phyloP scores from a whole-genome alignment of 2,888 invertebrate genomes.

The Lordiphosa andalusiaca region DNA sequence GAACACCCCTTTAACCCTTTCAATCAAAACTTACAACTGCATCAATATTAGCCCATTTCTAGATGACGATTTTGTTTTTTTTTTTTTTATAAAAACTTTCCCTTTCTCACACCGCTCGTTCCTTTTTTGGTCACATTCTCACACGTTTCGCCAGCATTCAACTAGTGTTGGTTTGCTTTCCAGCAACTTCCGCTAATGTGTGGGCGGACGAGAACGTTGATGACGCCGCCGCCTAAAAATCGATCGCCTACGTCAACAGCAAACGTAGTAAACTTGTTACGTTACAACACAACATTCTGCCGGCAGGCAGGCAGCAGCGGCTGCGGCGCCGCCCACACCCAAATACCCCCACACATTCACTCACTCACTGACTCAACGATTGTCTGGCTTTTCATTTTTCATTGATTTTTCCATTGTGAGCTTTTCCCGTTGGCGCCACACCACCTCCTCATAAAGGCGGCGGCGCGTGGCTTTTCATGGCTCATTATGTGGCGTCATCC shows the following conservation, averaged over 20 bases:
- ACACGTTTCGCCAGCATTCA: slow-evolving; percentile 46
- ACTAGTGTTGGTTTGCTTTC: slow-evolving; percentile 54
- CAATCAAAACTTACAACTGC: too few species aligned
- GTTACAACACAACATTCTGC: slow-evolving; percentile 5
- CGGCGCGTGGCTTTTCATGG: slow-evolving; percentile 13
- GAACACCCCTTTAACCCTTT: too few species aligned
- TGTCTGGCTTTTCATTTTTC: slow-evolving; percentile 36
- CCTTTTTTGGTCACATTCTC: slow-evolving; percentile 22
- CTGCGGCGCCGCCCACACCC: slow-evolving; percentile 30
- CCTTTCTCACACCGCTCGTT: slow-evolving; percentile 4
- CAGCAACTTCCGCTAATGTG: slow-evolving; percentile 28
- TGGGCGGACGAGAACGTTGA: slow-evolving; percentile 31
- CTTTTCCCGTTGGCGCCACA: slow-evolving; percentile 7
- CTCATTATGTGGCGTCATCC: slow-evolving; percentile 61
- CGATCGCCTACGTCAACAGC: slow-evolving; percentile 70
- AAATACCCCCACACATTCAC: slow-evolving; percentile 7
- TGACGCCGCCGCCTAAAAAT: slow-evolving; percentile 46
- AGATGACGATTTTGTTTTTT: too few species aligned
- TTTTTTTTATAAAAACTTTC: neutral
- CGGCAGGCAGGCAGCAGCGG: too few species aligned
- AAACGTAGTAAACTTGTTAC: slow-evolving; percentile 59
- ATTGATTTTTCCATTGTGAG: slow-evolving; percentile 26
- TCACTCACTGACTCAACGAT: slow-evolving; percentile 11
- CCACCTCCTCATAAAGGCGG: slow-evolving; percentile 5
- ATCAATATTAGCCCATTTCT: too few species aligned